Conservation (phyloP, 2,797 vertebrate species). For the Rhinoraja longicauda region DNA sequence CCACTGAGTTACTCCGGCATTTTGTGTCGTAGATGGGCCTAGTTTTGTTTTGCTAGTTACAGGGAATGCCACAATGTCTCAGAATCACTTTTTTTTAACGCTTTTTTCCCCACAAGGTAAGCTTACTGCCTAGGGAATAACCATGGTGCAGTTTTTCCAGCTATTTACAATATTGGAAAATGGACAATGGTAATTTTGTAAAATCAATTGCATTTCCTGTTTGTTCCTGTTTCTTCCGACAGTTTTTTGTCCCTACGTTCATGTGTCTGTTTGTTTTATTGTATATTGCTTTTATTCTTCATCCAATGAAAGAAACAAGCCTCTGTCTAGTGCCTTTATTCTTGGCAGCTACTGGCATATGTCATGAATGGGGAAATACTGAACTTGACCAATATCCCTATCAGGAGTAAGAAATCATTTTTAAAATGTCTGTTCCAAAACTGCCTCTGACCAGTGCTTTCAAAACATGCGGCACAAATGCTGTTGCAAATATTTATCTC, state of each 20-base stretch:
- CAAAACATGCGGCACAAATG: background rate
- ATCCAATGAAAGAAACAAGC: background rate
- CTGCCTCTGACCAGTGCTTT: slow-evolving; percentile 8
- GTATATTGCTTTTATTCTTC: background rate
- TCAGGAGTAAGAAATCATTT: background rate
- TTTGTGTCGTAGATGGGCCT: background rate
- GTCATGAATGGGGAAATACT: background rate
- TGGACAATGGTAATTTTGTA: too few relatives aligned
- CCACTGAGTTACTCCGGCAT: too few relatives aligned
- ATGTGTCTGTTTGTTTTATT: background rate
- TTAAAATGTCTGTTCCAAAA: background rate
- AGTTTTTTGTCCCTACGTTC: background rate
- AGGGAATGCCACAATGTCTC: background rate
- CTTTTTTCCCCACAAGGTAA: background rate
- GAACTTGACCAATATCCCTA: background rate
- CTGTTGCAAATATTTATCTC: background rate
- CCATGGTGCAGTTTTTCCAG: background rate
- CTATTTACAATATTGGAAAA: background rate
- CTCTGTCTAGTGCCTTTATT: background rate
- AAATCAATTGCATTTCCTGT: background rate
- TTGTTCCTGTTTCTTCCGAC: background rate
- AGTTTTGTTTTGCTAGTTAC: background rate
- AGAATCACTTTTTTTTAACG: background rate
- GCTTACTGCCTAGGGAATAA: background rate
- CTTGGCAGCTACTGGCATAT: background rate